Evolutionary conservation across 2,888 invertebrate species (phyloP).

Genomic region (Clistopyga incitator): DNA sequence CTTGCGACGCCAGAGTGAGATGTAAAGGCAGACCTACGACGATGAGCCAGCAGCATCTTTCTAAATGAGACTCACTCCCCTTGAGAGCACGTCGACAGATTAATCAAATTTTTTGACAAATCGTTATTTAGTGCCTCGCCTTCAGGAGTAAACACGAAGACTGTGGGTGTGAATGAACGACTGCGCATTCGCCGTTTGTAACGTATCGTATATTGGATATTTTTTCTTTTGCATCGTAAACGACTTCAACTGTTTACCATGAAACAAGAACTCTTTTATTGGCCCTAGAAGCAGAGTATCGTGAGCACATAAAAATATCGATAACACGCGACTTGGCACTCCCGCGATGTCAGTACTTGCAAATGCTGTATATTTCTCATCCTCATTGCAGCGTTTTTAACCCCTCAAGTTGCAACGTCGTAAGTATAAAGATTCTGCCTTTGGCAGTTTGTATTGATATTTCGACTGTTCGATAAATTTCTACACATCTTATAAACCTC

Average conservation of each 20-base stretch:
- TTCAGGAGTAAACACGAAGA: conserved; percentile 23
- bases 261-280: background rate
- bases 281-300: background rate
- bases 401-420: background rate
- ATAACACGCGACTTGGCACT: conserved; percentile 14
- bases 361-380: background rate
- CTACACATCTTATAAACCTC: too few species aligned
- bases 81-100: conserved; percentile 44
- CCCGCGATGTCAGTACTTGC: conserved; percentile 2
- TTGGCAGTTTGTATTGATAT: background rate
- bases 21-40: background rate
- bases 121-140: conserved; percentile 33
- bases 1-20: conserved; percentile 19
- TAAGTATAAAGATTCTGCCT: background rate
- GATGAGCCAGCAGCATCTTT: background rate
- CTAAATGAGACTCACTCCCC: background rate
- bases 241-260: conserved; percentile 20
- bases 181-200: background rate
- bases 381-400: background rate
- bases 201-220: background rate
- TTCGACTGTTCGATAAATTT: background rate
- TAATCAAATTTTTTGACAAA: conserved; percentile 49
- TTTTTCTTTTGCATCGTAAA: conserved; percentile 4
- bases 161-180: background rate
- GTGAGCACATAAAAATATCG: conserved; percentile 4